Conservation (phyloP, 2,797 vertebrate species). For the Esox lucius region DNA sequence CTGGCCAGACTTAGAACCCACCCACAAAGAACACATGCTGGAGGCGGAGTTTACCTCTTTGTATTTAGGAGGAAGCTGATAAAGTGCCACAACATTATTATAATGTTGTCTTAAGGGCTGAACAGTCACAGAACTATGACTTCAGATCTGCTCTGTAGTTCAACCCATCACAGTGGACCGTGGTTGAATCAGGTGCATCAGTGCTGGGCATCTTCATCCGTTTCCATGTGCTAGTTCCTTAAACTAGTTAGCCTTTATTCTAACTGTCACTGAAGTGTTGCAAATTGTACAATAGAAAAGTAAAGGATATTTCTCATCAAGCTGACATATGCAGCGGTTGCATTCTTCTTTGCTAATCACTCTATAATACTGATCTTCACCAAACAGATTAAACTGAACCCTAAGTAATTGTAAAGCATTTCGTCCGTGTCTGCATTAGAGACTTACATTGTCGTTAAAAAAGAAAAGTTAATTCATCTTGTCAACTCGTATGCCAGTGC, state of each 20-base stretch:
- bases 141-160: background rate
- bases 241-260: background rate
- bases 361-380: too few species aligned
- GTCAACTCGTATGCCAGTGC: slow-evolving; percentile 9
- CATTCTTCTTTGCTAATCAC: too few species aligned
- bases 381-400: too few species aligned
- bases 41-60: slow-evolving; percentile 78
- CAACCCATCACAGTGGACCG: background rate
- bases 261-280: background rate
- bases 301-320: too few species aligned
- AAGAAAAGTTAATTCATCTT: background rate
- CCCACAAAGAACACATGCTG: slow-evolving; percentile 68
- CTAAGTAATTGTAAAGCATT: background rate
- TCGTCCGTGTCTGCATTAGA: background rate
- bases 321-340: too few species aligned
- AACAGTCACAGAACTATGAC: background rate
- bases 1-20: slow-evolving; percentile 54
- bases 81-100: background rate
- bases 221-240: background rate
- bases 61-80: slow-evolving; percentile 71
- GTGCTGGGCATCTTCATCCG: background rate
- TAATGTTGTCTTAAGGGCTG: background rate
- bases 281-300: background rate
- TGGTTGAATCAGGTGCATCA: background rate
- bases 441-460: background rate